Evolutionary conservation across 2,113 vertebrate genomes (phyloP).

Genomic region (Phylloscopus trochiloides): DNA sequence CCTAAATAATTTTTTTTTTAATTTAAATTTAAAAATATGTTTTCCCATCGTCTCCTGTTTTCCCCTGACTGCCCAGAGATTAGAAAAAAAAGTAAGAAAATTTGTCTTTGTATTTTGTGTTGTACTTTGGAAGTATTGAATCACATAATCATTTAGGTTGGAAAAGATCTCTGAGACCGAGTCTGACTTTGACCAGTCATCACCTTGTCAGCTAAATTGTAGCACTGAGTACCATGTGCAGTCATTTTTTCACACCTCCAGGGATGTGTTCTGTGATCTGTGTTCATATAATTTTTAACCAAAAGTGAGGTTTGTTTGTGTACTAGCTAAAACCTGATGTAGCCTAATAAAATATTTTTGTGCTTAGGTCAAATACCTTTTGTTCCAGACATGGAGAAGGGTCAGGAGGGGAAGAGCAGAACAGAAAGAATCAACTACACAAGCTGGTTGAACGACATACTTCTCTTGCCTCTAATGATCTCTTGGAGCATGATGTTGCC

Average conservation of each 20-base stretch:
- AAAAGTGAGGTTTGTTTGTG: background rate
- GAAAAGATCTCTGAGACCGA: background rate
- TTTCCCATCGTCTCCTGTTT: rapidly evolving
- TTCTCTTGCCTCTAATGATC: background rate
- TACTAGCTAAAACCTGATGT: background rate
- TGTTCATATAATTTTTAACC: background rate
- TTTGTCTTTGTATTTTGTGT: background rate
- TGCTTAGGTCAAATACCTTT: background rate
- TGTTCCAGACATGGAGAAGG: background rate
- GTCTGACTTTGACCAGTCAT: background rate
- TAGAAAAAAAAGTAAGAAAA: background rate
- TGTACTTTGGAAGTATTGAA: background rate
- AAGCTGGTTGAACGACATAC: background rate
- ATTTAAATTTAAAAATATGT: background rate
- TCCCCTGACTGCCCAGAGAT: rapidly evolving
- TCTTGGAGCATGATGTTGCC: background rate
- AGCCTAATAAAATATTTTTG: background rate
- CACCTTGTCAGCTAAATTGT: background rate
- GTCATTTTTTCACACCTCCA: background rate
- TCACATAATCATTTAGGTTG: background rate
- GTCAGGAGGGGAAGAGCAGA: background rate
- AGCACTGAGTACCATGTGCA: background rate
- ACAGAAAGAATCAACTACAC: background rate
- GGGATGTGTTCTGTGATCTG: background rate
- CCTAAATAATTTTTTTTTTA: background rate